These are phyloP conservation scores for Meteorus sp. DNA, from an alignment of 1,140 invertebrate genomes.

Conservation along the genomic window DNA sequence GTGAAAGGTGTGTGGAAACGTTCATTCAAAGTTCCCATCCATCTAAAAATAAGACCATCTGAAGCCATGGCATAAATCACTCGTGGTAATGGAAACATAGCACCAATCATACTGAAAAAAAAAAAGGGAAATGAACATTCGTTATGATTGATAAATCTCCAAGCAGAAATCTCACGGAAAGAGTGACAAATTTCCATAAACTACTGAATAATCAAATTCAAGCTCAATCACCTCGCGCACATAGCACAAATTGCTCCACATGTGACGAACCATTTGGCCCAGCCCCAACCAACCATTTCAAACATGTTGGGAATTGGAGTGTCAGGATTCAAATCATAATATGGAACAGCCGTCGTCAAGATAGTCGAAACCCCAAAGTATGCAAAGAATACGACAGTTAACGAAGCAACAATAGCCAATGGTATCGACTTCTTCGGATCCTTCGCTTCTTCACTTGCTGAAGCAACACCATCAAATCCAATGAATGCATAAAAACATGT, in stretches of 20 bases:
- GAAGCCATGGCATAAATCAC: constrained; percentile 86
- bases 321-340: constrained; percentile 72
- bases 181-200: constrained; percentile 4
- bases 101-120: constrained; percentile 71
- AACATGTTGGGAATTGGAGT: constrained; percentile 78
- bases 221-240: constrained; percentile 65
- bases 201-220: neutral
- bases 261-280: constrained; percentile 75
- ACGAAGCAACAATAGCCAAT: constrained; percentile 81
- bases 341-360: constrained; percentile 87
- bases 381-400: constrained; percentile 80
- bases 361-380: constrained; percentile 88
- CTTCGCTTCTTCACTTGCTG: constrained; percentile 81
- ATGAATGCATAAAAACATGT: constrained; percentile 92
- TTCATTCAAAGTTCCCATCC: constrained; percentile 69
- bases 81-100: constrained; percentile 83
- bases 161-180: neutral
- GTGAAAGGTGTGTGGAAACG: constrained; percentile 78
- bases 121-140: too few relatives aligned
- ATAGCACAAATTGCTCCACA: constrained; percentile 77
- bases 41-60: constrained; percentile 80
- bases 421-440: constrained; percentile 88
- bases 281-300: constrained; percentile 67
- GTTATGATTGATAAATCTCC: constrained; percentile 8
- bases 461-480: constrained; percentile 88